Evolutionary conservation across 1,140 invertebrate species (phyloP), one percentile per base, ranked within the genome.

Genomic region (Magallana angulata): DNA sequence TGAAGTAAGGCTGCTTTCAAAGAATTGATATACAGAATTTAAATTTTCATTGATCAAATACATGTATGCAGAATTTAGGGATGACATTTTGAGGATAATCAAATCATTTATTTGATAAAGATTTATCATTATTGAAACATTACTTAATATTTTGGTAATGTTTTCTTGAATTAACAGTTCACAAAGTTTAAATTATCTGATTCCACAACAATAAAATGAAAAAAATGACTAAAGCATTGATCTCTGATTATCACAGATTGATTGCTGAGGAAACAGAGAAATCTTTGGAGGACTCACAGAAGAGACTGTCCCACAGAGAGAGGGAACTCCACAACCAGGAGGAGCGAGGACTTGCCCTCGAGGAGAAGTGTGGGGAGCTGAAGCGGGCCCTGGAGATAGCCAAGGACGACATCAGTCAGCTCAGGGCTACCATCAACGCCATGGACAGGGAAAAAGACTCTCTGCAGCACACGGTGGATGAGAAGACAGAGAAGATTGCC

Each of bases 371-470:
- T 36, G 62, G 90, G 5, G 92, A 93, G 16, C 18, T 91, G 6
- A 90, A 92, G 83, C 89, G 92, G 57, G 85, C 86, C 1, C 82
- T 86, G 16, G 71, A 89, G n/a, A 84, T 88, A 14, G 82, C 84
- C n/a, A 82, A 88, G 16, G 94, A 94, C 83, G 94, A 94, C 84
- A 92, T 92, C 68, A 88, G 89, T n/a, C 91, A 91, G 30, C 90
- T 94, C 3, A 87, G 93, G 18, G 83, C 85, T 8, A 94, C 94
- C 7, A 91, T 95, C 48, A 92, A 87, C 48, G 90, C 92, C 9
- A 88, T 95, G 87, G 94, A 95, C 86, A 87, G 93, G 59, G 94
- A 95, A 89, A 95, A 95, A 84, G 94, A 95, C 88, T 68, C 87
- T 3, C 90, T 95, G 7, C 94, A 95, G 91, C 89, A 90, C n/a